Conservation (phyloP, 2,797 vertebrate genomes). For the Schizothorax lantsangensis region DNA sequence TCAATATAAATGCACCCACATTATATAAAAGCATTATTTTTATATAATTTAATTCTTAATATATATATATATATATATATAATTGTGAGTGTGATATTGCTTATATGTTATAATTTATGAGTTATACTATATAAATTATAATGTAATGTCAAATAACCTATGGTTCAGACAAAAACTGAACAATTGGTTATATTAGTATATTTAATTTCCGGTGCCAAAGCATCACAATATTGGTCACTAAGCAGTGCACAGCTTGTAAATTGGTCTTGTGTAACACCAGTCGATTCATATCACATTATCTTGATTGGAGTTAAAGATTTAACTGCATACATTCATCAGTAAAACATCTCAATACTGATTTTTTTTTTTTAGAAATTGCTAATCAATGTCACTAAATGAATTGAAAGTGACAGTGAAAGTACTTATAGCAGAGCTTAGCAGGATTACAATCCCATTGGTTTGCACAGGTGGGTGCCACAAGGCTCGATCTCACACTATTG, state of each 20-base stretch:
- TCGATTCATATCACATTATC: not conserved
- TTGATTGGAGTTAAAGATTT: not conserved
- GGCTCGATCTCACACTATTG: constrained; percentile 6
- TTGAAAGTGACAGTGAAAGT: constrained; percentile 9
- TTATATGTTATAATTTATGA: not conserved
- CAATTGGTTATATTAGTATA: not conserved
- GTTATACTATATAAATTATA: not conserved
- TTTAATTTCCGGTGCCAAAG: not conserved
- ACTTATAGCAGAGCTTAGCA: not conserved
- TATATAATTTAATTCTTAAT: not conserved
- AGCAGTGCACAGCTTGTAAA: not conserved
- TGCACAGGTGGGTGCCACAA: constrained; percentile 31
- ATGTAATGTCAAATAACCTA: not conserved
- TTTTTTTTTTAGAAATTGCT: not conserved
- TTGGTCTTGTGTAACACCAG: not conserved
- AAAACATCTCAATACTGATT: not conserved
- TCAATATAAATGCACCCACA: not conserved
- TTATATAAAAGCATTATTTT: not conserved
- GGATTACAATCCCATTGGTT: constrained; percentile 27
- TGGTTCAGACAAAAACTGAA: not conserved
- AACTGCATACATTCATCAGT: not conserved
- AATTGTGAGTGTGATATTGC: not conserved
- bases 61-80: not conserved
- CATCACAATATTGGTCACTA: not conserved
- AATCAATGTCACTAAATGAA: constrained; percentile 20